These are phyloP conservation scores for Dryadula phaetusa DNA, from an alignment of 2,888 invertebrate species.

Conservation along the genomic window DNA sequence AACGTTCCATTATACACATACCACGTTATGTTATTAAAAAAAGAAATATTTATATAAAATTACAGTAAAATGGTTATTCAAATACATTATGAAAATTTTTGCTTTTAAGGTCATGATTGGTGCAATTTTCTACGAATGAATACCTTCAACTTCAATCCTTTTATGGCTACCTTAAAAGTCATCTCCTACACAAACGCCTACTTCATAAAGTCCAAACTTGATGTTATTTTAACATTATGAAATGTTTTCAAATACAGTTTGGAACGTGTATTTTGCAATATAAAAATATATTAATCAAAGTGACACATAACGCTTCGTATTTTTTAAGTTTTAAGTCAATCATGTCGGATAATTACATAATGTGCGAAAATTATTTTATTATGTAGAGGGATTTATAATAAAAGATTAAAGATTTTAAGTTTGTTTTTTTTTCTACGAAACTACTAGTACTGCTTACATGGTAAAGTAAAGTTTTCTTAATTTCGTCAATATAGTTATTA, in stretches of 20 bases:
- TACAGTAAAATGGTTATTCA: not conserved
- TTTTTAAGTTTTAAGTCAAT: not conserved
- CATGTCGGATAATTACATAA: not conserved
- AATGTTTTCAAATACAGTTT: conserved; percentile 2
- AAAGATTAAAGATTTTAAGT: too few species aligned
- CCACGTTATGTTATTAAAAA: not conserved
- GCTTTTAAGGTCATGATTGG: conserved; percentile 6
- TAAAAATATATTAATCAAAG: not conserved
- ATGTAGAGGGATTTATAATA: too few species aligned
- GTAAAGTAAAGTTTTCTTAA: not conserved
- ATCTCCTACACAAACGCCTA: conserved; percentile 29
- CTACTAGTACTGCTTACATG: too few species aligned
- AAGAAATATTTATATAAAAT: not conserved
- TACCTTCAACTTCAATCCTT: conserved; percentile 23
- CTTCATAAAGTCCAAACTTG: conserved; percentile 1
- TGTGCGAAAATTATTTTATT: too few species aligned
- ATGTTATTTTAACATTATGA: not conserved
- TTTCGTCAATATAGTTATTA: not conserved
- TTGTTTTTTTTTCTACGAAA: too few species aligned
- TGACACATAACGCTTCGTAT: not conserved
- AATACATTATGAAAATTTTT: conserved; percentile 11
- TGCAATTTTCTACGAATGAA: conserved; percentile 24
- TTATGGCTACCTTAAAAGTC: conserved; percentile 21
- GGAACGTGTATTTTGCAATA: not conserved
- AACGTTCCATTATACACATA: conserved; percentile 59